phyloP scores from a whole-genome alignment of 2,888 invertebrate genomes.

The Caradrina kadenii region DNA sequence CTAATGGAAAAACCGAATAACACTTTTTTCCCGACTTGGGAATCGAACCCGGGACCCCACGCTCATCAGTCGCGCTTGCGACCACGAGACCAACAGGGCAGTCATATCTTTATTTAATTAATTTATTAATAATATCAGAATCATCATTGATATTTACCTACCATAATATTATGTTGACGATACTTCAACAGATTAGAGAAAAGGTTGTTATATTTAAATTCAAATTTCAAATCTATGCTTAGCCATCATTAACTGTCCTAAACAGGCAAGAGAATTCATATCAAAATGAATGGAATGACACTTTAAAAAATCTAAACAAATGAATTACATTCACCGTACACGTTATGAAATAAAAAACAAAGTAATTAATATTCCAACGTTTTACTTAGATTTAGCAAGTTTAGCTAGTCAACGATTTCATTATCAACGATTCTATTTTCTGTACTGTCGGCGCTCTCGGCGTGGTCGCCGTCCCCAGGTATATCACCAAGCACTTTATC shows the following conservation, averaged over 20 bases:
- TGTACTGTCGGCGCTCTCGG: constrained; percentile 81
- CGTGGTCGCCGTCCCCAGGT: constrained; percentile 56
- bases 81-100: too few species aligned
- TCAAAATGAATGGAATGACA: background rate
- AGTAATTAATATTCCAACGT: background rate
- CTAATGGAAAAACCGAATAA: too few species aligned
- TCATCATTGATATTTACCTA: too few species aligned
- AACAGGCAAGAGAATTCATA: too few species aligned
- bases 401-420: constrained; percentile 11
- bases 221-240: too few species aligned
- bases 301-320: background rate
- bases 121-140: too few species aligned
- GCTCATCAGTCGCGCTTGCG: too few species aligned
- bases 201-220: background rate
- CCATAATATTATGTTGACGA: too few species aligned
- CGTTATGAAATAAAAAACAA: constrained; percentile 15
- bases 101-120: too few species aligned
- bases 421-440: constrained; percentile 76
- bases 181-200: background rate
- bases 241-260: background rate
- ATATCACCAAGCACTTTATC: constrained; percentile 75
- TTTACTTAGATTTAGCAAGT: constrained; percentile 19
- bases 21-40: too few species aligned
- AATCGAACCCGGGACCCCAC: too few species aligned
- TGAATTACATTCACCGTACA: background rate